Base-by-base conservation (phyloP, 1,140 invertebrate species). In the Helicoverpa armigera region DNA sequence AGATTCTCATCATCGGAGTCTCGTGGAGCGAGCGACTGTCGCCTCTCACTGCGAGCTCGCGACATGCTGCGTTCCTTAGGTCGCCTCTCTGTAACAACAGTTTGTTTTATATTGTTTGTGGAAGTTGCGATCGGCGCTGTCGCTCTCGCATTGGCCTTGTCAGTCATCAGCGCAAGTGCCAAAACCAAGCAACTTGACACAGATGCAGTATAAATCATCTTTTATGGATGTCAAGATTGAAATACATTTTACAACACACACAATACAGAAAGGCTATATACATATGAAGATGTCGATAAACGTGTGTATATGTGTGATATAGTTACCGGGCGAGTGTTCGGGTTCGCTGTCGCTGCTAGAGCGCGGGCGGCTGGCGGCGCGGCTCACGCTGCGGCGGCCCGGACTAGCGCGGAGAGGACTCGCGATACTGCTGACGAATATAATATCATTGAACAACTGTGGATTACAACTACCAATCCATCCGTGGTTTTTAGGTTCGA, bases 51-150 rank as follows among this genome's bases (percentile, higher is more conserved):
- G 18, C 89, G 87, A 0, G 91, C 87, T 10, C 83, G 48, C 0
- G 92, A 94, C 61, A 83, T 86, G n/a, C 84, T 91, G 14, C 91
- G 90, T 50, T 91, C 90, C 23, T 86, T 88, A 0, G n/a, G n/a
- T n/a, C 87, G 87, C 1, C 86, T 85, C 14, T 92, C 92, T 92
- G 67, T 3, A 82, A 82, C 10, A 81, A 79, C 23, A 12, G 11
- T 23, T 18, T 9, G 4, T 2, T 56, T 14, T 16, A 1, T 5
- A 61, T 0, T 4, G 23, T 10, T 2, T 10, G 11, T n/a, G n/a
- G n/a, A n/a, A n/a, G n/a, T n/a, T n/a, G n/a, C n/a, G n/a, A n/a
- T n/a, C n/a, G n/a, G n/a, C n/a, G n/a, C n/a, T n/a, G n/a, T n/a
- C n/a, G n/a, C n/a, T n/a, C n/a, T n/a, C n/a, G n/a, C n/a, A n/a